phyloP scores from a whole-genome alignment of 2,888 invertebrate genomes.

The Dilophus febrilis region DNA sequence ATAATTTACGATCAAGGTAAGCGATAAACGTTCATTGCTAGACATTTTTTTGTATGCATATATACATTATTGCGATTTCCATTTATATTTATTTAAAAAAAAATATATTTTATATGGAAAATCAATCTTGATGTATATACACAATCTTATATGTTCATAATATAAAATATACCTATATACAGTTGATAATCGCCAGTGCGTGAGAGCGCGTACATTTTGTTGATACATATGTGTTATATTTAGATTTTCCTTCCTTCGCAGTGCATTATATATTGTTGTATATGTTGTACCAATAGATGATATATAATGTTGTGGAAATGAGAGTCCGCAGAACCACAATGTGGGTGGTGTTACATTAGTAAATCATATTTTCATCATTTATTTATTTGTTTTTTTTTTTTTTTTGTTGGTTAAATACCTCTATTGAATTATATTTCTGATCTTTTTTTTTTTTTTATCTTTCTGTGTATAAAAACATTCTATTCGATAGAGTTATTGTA shows the following conservation, averaged over 20 bases:
- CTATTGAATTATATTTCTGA: too few relatives aligned
- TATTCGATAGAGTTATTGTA: slow-evolving; percentile 55
- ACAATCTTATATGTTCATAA: neutral
- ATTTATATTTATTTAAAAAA: too few relatives aligned
- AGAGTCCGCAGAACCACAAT: too few relatives aligned
- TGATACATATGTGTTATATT: too few relatives aligned
- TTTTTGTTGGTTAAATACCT: too few relatives aligned
- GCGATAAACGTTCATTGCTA: slow-evolving; percentile 9
- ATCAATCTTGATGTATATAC: neutral
- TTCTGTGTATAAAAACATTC: slow-evolving; percentile 4
- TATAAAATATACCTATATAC: slow-evolving; percentile 1
- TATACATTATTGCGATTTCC: too few relatives aligned
- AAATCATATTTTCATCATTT: neutral
- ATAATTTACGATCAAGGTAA: slow-evolving; percentile 66
- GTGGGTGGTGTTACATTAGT: too few relatives aligned
- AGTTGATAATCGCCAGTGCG: neutral
- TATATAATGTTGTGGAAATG: too few relatives aligned
- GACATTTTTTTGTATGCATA: too few relatives aligned
- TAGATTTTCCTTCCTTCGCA: slow-evolving; percentile 2
- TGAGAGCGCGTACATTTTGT: neutral
- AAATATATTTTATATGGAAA: neutral
- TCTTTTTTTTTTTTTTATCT: slow-evolving; percentile 9
- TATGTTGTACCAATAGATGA: slow-evolving; percentile 4
- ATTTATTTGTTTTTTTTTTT: neutral
- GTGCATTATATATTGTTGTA: slow-evolving; percentile 1